Base-by-base conservation (phyloP, 2,888 invertebrate species). In the Barypeithes pellucidus region DNA sequence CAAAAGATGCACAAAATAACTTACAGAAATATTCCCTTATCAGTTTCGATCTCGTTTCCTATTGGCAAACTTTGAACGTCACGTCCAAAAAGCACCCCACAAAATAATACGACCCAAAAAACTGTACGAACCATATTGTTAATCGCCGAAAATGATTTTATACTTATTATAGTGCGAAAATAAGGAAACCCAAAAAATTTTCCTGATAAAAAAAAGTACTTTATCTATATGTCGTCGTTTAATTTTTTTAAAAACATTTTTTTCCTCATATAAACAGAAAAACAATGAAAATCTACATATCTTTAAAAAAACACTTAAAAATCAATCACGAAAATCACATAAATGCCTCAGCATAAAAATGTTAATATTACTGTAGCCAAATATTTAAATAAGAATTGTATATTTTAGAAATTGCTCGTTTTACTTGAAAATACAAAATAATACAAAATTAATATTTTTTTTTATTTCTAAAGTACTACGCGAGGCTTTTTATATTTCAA, bases 11-110 rank as follows among this genome's bases (percentile, higher is more conserved):
- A n/a, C 39, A 76, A 67, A 0, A 54, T n/a, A 33, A 91, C 91
- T 3, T 80, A 73, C n/a, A 90, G 90, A 80, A 85, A 92, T 5
- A 90, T 85, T 33, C 88, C 86, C 0, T 87, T 16, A 16, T 43
- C 45, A 60, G 12, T 18, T 8, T 66, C 33, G 2, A 61, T 33
- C 8, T 39, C 45, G 18, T 63, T 22, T 7, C 59, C 54, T 16
- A 71, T 33, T 0, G 70, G 70, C 9, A 63, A 57, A 63, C 36
- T 45, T n/a, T 29, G 7, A 3, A 65, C 39, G 1, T 9, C 1
- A 36, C 18, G 9, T n/a, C 12, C 12, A 11, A 39, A 57, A 36
- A 33, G 3, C 0, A 57, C 54, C 33, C 16, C 16, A 5, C 54
- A 57, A 3, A 33, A 16, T 7, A 62, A 33, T 22, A 14, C 9